Evolutionary conservation across 2,888 invertebrate genomes (phyloP).

Genomic region (Orthosia gracilis): DNA sequence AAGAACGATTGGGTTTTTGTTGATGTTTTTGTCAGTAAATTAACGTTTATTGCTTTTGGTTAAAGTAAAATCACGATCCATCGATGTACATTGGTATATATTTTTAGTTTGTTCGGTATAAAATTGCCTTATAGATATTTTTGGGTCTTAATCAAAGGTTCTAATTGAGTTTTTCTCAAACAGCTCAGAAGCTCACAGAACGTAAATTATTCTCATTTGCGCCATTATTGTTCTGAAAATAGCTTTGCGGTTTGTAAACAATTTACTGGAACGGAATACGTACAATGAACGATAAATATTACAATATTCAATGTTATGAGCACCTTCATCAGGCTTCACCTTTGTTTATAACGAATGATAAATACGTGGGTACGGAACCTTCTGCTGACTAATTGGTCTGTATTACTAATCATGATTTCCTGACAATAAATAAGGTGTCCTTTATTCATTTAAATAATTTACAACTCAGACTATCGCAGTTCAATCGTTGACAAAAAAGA

Average conservation of each 20-base stretch:
- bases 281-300: slow-evolving; percentile 7
- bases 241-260: background rate
- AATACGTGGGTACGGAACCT: slow-evolving; percentile 10
- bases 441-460: background rate
- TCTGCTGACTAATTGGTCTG: slow-evolving; percentile 3
- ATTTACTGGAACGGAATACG: slow-evolving; percentile 13
- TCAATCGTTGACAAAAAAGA: background rate
- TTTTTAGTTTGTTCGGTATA: too few species aligned
- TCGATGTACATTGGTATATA: background rate
- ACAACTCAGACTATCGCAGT: background rate
- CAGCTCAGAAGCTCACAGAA: background rate
- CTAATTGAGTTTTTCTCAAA: slow-evolving; percentile 12
- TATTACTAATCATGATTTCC: slow-evolving; percentile 12
- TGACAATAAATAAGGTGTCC: background rate
- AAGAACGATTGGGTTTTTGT: slow-evolving; percentile 26
- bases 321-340: slow-evolving; percentile 3
- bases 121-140: slow-evolving; percentile 1
- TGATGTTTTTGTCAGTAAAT: slow-evolving; percentile 32
- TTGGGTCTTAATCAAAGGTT: background rate
- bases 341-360: slow-evolving; percentile 14
- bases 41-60: slow-evolving; percentile 30
- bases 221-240: slow-evolving; percentile 7
- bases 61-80: slow-evolving; percentile 10
- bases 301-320: slow-evolving; percentile 2
- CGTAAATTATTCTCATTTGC: slow-evolving; percentile 20